Base-by-base conservation (phyloP, 1,140 invertebrate species). In the Meteorus sp. region DNA sequence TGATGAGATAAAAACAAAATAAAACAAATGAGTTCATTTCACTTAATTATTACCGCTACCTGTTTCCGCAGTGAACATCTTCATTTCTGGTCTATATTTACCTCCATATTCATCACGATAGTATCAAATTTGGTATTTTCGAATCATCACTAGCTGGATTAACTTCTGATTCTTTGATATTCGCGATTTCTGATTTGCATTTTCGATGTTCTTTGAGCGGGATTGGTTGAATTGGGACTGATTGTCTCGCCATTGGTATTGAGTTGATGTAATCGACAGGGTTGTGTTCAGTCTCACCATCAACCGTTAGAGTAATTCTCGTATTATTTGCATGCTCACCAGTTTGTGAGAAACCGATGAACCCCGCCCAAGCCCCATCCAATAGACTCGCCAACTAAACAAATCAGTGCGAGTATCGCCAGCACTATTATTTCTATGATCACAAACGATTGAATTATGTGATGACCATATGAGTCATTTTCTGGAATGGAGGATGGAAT, bases 351-450 rank as follows among this genome's bases (percentile, higher is more conserved):
- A n/a, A n/a, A n/a, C n/a, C n/a, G n/a, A n/a, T n/a, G n/a, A n/a
- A n/a, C n/a, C n/a, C n/a, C n/a, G n/a, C n/a, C 51, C 7, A 59
- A 25, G 19, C 50, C 48, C 19, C 31, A 50, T 33, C 3, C 31
- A 11, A 48, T 15, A 3, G 56, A 17, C n/a, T 39, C 51, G 13
- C 56, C 60, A 20, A 22, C 43, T 3, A 62, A 9, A 8, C 52
- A 23, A 55, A 62, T 50, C 3, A 52, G 6, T 31, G 27, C 25
- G 2, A 50, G n/a, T 3, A 31, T 17, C 3, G 15, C 9, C 6
- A 33, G 5, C 6, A 50, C 3, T 11, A 50, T 50, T 7, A 50
- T 50, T 27, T 5, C 15, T 5, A 50, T 29, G 15, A 33, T 29
- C 9, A 50, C 1, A 0, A 50, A 7, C 33, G 47, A 27, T 3